Percentiles rank a stretch among this genome's conserved stretches.
phyloP scores from a whole-genome alignment of 2,797 vertebrate species.

The Podargus strigoides region DNA sequence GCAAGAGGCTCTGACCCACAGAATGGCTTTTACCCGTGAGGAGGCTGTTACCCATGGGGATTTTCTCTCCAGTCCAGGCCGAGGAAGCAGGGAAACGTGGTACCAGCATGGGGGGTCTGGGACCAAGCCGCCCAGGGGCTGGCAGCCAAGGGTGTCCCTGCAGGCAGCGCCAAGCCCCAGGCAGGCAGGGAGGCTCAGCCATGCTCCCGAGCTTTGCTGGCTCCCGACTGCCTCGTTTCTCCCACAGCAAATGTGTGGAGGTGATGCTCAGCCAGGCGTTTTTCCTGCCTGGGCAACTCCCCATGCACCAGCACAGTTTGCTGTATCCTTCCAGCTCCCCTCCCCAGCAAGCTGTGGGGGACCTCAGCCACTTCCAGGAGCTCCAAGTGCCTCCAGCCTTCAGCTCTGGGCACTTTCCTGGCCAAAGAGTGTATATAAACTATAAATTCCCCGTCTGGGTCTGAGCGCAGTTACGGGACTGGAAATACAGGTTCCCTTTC shows the following conservation, averaged over 20 bases:
- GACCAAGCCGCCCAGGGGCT: neutral
- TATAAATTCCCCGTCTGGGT: neutral
- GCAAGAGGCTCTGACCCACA: neutral
- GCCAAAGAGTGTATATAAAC: neutral
- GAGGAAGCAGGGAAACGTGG: neutral
- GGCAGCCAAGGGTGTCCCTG: neutral
- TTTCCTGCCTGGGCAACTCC: neutral
- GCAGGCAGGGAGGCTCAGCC: neutral
- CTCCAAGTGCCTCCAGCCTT: neutral
- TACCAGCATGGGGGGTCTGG: accelerated
- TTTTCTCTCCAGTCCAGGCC: neutral
- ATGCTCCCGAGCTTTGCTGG: accelerated
- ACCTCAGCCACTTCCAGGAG: neutral
- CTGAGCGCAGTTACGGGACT: neutral
- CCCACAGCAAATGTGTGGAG: neutral
- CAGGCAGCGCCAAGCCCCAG: accelerated
- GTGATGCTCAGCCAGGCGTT: neutral
- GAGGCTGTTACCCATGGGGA: neutral
- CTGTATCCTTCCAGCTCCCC: neutral
- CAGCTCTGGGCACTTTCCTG: neutral
- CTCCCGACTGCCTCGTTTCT: accelerated
- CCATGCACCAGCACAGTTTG: accelerated
- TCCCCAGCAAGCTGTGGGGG: neutral
- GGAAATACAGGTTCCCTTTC: conserved; percentile 63
- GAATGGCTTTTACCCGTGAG: neutral